phyloP scores from a whole-genome alignment of 1,140 invertebrate genomes.

The Temnothorax nylanderi region DNA sequence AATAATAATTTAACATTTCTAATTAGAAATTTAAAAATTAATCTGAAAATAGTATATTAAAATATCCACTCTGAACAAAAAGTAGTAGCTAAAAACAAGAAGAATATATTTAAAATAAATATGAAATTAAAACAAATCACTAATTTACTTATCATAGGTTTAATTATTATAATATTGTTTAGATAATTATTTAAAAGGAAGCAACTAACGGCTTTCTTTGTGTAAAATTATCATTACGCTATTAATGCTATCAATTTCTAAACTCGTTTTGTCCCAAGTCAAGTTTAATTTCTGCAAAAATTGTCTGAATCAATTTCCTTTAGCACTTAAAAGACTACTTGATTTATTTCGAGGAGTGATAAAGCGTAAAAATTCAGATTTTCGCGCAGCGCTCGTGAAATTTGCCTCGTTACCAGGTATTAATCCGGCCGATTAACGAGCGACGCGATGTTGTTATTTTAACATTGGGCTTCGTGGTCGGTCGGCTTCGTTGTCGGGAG shows the following conservation, averaged over 20 bases:
- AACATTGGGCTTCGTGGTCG: slow-evolving; percentile 45
- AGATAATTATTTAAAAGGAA: background rate
- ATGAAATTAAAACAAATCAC: background rate
- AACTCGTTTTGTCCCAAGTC: background rate
- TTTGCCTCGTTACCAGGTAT: slow-evolving; percentile 29
- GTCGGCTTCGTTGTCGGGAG: slow-evolving; percentile 57
- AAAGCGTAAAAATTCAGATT: background rate
- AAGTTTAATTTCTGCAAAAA: background rate
- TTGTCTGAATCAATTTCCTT: background rate
- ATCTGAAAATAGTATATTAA: background rate
- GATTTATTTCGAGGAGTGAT: background rate
- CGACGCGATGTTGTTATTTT: slow-evolving; percentile 56
- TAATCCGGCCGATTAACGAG: slow-evolving; percentile 48
- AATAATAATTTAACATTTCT: background rate
- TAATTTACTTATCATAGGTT: background rate
- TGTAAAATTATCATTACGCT: background rate
- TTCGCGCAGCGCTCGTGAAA: slow-evolving; percentile 7
- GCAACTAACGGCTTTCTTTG: background rate
- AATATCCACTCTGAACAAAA: background rate
- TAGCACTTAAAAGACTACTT: background rate
- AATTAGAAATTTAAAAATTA: background rate
- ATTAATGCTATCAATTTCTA: background rate
- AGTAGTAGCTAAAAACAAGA: background rate
- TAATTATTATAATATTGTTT: background rate
- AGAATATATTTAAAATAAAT: background rate